phyloP scores from a whole-genome alignment of 2,888 invertebrate genomes.

The Drosophila heteroneura region DNA sequence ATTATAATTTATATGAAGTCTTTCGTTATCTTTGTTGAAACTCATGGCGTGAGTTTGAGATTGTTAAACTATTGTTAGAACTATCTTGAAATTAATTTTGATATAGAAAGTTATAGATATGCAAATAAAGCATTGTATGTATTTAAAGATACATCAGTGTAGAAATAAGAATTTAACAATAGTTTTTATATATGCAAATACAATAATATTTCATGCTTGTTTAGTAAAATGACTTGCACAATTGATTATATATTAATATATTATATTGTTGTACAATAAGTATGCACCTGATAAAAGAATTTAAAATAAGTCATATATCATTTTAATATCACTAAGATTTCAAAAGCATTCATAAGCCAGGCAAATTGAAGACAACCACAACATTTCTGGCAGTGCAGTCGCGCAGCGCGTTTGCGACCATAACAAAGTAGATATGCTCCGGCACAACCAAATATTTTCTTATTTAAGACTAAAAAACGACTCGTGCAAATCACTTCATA shows the following conservation, averaged over 20 bases:
- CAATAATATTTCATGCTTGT: neutral
- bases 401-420: slow-evolving; percentile 75
- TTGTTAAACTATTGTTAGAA: neutral
- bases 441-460: slow-evolving; percentile 82
- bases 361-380: neutral
- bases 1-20: neutral
- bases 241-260: neutral
- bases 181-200: neutral
- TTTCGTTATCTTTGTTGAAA: neutral
- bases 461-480: slow-evolving; percentile 86
- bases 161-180: neutral
- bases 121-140: neutral
- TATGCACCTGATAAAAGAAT: neutral
- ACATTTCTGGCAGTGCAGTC: slow-evolving; percentile 64
- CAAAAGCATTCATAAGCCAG: neutral
- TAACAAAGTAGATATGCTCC: slow-evolving; percentile 82
- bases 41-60: neutral
- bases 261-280: neutral
- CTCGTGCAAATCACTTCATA: slow-evolving; percentile 86
- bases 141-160: neutral
- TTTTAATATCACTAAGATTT: neutral
- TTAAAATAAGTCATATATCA: neutral
- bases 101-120: neutral
- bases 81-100: neutral
- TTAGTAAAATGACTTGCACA: neutral